Base-by-base conservation (phyloP, 2,797 vertebrate genomes). In the Pachyuromys duprasi region DNA sequence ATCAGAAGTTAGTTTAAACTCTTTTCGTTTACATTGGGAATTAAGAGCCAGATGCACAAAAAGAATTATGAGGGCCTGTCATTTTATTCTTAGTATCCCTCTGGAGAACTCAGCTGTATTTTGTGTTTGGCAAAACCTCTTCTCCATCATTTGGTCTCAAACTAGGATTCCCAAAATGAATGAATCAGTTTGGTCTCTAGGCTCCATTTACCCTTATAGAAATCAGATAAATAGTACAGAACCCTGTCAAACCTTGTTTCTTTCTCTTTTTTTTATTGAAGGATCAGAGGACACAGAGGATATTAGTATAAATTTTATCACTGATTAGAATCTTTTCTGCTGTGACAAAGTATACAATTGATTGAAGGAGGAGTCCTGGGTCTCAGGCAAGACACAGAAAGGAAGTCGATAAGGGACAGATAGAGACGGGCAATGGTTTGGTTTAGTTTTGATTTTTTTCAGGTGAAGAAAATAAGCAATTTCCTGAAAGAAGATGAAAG, bases 1-100 rank as follows among this genome's bases (percentile, higher is more conserved):
- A 91, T 93, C 84, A 93, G 91, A 93, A 92, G 26, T 80, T 92
- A n/a, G 26, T 45, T 96, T 95, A 96, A 96, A 89, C 36, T 92
- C 74, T 91, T 76, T 70, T 57, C 24, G 62, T 93, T 90, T 76
- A 92, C 78, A 57, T 80, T 83, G 74, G 45, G 53, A 96, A 96
- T 95, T 91, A 91, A 88, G 57, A 93, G 33, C 67, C 28, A 74
- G 49, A 84, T 93, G 33, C 63, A 14, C 13, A 53, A 89, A 91
- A 95, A 93, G 70, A 94, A 96, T 90, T 62, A 92, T 36, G n/a
- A 83, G 31, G 93, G 18, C 1, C 63, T 57, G 17, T 70, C 60
- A 55, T 89, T 96, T 90, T 90, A 62, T 89, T 93, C 87, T 90
- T 81, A 81, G 74, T 39, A 39, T 31, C 15, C 80, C 69, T 86